A percentile compares a stretch with the other conserved stretches of the same genome.
phyloP scores from a whole-genome alignment of 1,140 invertebrate genomes.

The Metopolophium dirhodum region DNA sequence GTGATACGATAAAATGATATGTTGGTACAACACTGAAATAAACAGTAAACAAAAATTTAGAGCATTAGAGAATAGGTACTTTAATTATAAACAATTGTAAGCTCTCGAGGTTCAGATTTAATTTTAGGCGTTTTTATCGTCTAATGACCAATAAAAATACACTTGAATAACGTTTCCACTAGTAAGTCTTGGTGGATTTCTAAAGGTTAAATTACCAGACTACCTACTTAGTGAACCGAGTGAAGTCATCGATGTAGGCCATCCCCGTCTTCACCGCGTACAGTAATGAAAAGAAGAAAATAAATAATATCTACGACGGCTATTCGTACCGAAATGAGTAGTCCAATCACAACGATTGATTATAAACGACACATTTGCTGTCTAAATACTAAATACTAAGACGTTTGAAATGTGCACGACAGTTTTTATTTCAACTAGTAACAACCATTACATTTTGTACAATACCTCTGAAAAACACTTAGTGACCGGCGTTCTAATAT shows the following conservation, averaged over 20 bases:
- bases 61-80: background rate
- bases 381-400: background rate
- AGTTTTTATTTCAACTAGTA: no score
- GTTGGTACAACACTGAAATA: background rate
- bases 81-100: background rate
- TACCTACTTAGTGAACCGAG: background rate
- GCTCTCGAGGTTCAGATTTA: background rate
- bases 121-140: background rate
- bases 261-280: background rate
- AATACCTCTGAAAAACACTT: background rate
- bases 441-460: background rate
- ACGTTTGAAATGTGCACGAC: background rate
- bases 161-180: background rate
- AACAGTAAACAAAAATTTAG: background rate
- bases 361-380: background rate
- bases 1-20: background rate
- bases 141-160: background rate
- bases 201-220: background rate
- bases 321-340: background rate
- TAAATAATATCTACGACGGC: background rate
- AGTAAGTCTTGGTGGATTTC: background rate
- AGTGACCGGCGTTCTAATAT: background rate
- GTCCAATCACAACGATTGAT: background rate
- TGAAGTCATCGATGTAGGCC: background rate
- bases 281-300: background rate